Evolutionary conservation across 2,113 vertebrate species (phyloP), one percentile per base, ranked within the genome.

Genomic region (Falcunculus frontatus): DNA sequence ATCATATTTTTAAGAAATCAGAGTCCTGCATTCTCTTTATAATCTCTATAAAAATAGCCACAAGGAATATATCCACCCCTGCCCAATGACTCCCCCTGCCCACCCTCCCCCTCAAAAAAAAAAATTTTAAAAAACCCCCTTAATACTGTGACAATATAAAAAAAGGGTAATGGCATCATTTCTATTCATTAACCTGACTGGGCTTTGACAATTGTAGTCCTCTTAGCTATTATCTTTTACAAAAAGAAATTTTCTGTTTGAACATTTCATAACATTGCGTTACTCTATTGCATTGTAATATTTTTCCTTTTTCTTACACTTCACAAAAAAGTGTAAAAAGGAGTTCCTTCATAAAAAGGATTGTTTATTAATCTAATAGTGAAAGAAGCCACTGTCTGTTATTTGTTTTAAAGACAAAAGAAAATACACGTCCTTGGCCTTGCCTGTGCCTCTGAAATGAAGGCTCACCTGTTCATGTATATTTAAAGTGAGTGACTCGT

Each of bases 121-220:
- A 27, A 8, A 3, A 16, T 4, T 7, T 16, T 25, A 4, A 39
- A 26, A 17, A 15, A 55, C 9, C 0, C 15, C 42, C 11, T 21
- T 62, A 41, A 4, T 73, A 26, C 10, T 41, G 10, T 41, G n/a
- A 42, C 20, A 75, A 3, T 50, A 44, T n/a, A 41, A 73, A 67
- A 67, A 79, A 37, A 5, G 16, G 3, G 21, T 23, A 90, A 52
- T 60, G 20, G 1, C 8, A 46, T 77, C 41, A 59, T 86, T 95
- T 80, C 6, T 5, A 60, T 72, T 77, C 1, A 6, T 69, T 70
- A 72, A 47, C 5, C 19, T 72, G 39, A 35, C 23, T 56, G 35
- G 21, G 9, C 12, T 79, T 72, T 87, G 49, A 44, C 33, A 69
- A 9, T 56, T 65, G 17, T 49, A 50, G 22, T n/a, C 30, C 26